Conservation (phyloP, 2,113 vertebrate species). For the Oceanodroma tethys region DNA sequence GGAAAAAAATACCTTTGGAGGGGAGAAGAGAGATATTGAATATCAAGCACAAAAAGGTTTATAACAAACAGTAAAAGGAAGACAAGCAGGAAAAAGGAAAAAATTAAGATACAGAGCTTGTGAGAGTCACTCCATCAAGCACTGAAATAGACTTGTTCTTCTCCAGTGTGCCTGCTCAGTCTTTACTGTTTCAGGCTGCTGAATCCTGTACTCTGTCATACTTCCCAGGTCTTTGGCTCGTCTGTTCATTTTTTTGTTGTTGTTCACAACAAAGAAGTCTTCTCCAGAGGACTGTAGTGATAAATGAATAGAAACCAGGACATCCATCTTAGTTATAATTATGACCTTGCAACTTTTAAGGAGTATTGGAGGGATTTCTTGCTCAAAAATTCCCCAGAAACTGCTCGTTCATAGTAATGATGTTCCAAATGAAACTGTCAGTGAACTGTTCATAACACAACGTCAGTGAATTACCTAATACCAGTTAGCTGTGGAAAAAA, state of each 20-base stretch:
- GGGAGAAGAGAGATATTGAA: neutral
- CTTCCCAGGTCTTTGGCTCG: neutral
- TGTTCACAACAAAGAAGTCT: neutral
- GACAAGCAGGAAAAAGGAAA: neutral
- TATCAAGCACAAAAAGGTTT: neutral
- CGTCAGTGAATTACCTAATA: neutral
- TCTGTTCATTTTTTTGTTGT: neutral
- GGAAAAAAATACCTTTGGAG: neutral
- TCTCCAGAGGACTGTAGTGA: neutral
- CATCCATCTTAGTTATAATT: slow-evolving; percentile 43
- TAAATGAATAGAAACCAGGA: slow-evolving; percentile 11
- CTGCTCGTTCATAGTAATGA: neutral
- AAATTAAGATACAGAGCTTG: neutral
- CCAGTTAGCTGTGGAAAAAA: neutral
- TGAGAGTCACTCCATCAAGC: slow-evolving; percentile 19
- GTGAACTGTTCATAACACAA: neutral
- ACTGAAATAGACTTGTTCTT: neutral
- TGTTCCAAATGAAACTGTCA: neutral
- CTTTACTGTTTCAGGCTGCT: slow-evolving; percentile 3
- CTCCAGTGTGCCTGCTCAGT: neutral
- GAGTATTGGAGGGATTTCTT: neutral
- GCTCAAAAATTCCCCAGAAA: neutral
- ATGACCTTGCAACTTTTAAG: slow-evolving; percentile 44
- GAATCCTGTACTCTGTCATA: neutral
- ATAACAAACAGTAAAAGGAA: neutral